Conservation (phyloP, 2,797 vertebrate species). For the Danio choprae region DNA sequence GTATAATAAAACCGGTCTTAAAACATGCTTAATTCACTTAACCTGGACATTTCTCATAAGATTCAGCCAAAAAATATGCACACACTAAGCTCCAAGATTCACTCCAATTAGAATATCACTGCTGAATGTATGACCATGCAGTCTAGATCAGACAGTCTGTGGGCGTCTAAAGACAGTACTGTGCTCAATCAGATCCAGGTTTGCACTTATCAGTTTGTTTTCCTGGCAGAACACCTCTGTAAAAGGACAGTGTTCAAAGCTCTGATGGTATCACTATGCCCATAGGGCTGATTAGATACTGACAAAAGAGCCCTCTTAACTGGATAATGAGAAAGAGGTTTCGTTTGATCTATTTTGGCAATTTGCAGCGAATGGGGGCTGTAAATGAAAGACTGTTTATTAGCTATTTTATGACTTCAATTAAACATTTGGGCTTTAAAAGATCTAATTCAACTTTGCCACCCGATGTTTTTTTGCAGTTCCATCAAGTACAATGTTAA, state of each 20-base stretch:
- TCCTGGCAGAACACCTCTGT: conserved; percentile 13
- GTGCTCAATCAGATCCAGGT: background rate
- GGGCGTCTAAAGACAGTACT: background rate
- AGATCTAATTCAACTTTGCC: conserved; percentile 3
- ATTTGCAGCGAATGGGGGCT: background rate
- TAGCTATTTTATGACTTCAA: background rate
- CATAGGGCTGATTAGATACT: conserved; percentile 44
- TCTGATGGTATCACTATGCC: conserved; percentile 3
- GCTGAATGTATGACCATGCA: background rate
- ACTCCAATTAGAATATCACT: background rate
- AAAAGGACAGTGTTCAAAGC: conserved; percentile 40
- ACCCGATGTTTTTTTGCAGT: background rate
- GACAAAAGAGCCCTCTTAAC: conserved; percentile 24
- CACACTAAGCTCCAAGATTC: background rate
- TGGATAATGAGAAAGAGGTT: conserved; percentile 23
- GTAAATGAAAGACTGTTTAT: conserved; percentile 29
- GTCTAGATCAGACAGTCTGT: background rate
- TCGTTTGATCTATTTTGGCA: conserved; percentile 33
- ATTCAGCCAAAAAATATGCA: background rate
- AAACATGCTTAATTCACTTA: background rate
- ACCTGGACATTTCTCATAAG: background rate
- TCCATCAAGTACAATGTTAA: too few relatives aligned
- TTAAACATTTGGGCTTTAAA: background rate
- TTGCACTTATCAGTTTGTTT: conserved; percentile 24
- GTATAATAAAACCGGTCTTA: background rate